Evolutionary conservation across 2,888 invertebrate species (phyloP), one percentile per base, ranked within the genome.

Genomic region (Xanthorhoe designata): DNA sequence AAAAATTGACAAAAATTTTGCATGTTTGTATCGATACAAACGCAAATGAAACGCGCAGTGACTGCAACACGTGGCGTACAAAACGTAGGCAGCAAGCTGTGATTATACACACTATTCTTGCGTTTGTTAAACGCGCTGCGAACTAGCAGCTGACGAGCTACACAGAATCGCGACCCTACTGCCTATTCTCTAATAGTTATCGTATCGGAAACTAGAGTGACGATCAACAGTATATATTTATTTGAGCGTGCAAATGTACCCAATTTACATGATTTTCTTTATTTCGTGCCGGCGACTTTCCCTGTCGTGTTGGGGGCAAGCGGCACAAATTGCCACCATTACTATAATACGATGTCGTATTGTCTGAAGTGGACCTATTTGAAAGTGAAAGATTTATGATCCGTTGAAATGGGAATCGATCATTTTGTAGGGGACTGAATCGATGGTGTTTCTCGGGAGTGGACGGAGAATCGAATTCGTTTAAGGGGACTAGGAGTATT

Each of bases 381-480:
- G 74, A 74, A 74, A 72, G 74, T 74, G 62, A 72, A 67, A 72
- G 72, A 74, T 74, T 72, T 72, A 74, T 69, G 74, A 67, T 64
- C 63, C 45, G 67, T 64, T 50, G 62, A 59, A 63, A 64, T 64
- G 65, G 67, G 63, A 64, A 66, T 69, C 50, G 67, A 64, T 70
- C 72, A 66, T 60, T 52, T 52, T 58, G 15, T 53, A 7, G 32
- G 54, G 59, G 60, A 52, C 61, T 58, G 61, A 61, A 70, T 66
- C 47, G 59, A 59, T 54, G 32, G 32, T 32, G 29, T 54, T 58
- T 35, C 47, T 47, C 13, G 13, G 38, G 38, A 42, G 38, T 13
- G 13, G 38, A 13, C 38, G 3, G 13, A 32, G 6, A 32, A 32
- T 32, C 32, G 32, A 32, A 7, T 24, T 24, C 5, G 2, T 24